Evolutionary conservation across 1,140 invertebrate species (phyloP), one percentile per base, ranked within the genome.

Genomic region (Leptinotarsa texana): DNA sequence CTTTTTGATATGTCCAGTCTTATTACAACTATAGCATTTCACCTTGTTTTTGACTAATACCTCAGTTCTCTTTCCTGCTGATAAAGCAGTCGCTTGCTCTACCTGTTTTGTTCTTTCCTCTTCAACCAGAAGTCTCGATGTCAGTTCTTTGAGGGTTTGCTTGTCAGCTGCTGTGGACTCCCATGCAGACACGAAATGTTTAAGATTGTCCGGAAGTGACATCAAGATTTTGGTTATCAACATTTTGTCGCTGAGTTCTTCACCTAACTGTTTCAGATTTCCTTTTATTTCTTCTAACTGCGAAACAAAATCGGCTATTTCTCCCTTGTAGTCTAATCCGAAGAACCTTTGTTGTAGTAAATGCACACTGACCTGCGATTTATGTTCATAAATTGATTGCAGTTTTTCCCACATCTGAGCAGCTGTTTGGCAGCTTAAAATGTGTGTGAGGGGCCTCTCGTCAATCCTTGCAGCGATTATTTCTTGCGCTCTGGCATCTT

Each of bases 331-430:
- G 27, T 66, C 22, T 27, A 73, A 18, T 66, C 61, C 49, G 51
- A 61, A 15, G 17, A 65, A 27, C 27, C 27, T 27, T 4, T 27
- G 27, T 27, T 27, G 27, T 27, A 27, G 27, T 27, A 27, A 27
- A 27, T 27, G 27, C 27, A 27, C 27, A 27, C 27, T 27, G 27
- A 27, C 27, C 13, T 77, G 22, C 51, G 74, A 75, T 66, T 72
- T 69, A 11, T 77, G 24, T 49, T 75, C 63, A 72, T 72, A 77
- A 62, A 77, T 42, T 15, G 73, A 69, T 18, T 17, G 11, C 27
- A 77, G 49, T 62, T 77, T 77, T 57, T 72, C 49, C 74, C 74
- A 77, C 69, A 77, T 76, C 48, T 77, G 57, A 18, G 51, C 21
- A 21, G 76, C 27, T 27, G 70, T 75, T 74, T 57, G 63, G 51